These are phyloP conservation scores for Axis porcinus DNA, from an alignment of 2,113 vertebrate species.

Conservation along the genomic window DNA sequence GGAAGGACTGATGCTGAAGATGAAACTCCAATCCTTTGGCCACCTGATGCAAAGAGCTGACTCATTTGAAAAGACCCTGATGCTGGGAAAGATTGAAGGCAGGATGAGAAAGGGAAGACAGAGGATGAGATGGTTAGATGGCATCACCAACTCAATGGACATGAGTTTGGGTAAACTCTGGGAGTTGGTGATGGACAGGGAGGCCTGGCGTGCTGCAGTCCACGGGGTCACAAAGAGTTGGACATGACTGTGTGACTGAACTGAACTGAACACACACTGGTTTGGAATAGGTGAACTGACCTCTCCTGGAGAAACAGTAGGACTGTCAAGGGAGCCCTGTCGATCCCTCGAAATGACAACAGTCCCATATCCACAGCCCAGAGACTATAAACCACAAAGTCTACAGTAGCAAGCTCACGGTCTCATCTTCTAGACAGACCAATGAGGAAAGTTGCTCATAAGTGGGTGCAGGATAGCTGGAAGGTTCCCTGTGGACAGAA, in stretches of 20 bases:
- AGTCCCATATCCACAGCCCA: not conserved
- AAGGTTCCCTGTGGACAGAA: not conserved
- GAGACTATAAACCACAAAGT: not conserved
- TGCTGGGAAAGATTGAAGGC: not conserved
- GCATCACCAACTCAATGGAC: not conserved
- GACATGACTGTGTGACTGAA: not conserved
- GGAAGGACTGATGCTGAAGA: not conserved
- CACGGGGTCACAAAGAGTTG: not conserved
- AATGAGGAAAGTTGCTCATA: no score
- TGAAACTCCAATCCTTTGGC: not conserved
- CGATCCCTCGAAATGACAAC: fast-evolving
- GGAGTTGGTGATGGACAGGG: not conserved
- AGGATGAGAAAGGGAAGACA: not conserved
- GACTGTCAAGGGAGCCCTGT: fast-evolving
- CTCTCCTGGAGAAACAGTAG: not conserved
- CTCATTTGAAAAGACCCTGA: not conserved
- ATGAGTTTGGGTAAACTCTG: not conserved
- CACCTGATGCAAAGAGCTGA: not conserved
- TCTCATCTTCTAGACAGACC: not conserved
- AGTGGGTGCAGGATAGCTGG: not conserved
- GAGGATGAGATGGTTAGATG: not conserved
- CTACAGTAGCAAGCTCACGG: not conserved
- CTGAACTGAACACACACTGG: not conserved
- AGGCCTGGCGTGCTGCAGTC: not conserved
- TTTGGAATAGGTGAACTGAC: not conserved